Conservation (phyloP, 2,888 invertebrate species). For the Agrochola lychnidis region DNA sequence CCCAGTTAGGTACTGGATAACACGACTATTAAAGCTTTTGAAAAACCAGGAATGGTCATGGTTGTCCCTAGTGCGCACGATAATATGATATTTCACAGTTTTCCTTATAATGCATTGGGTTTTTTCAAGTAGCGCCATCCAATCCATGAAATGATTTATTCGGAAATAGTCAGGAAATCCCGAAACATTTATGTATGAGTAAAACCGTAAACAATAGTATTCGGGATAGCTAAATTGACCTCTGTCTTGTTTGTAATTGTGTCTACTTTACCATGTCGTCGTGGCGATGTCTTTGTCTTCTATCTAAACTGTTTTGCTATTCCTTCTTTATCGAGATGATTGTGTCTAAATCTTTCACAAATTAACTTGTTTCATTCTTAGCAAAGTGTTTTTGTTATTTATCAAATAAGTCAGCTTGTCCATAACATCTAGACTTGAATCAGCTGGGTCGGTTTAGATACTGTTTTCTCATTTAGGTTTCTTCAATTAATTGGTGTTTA, state of each 20-base stretch:
- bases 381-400: constrained; percentile 2
- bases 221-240: not conserved
- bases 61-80: not conserved
- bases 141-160: not conserved
- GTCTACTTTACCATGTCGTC: not conserved
- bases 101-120: not conserved
- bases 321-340: not conserved
- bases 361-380: not conserved
- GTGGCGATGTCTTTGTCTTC: not conserved
- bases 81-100: not conserved
- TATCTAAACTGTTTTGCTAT: not conserved
- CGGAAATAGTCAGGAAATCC: not conserved
- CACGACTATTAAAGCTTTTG: not conserved
- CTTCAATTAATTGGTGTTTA: not conserved
- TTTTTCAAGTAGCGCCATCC: not conserved
- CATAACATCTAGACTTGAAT: constrained; percentile 1
- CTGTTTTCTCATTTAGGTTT: not conserved
- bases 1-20: not conserved
- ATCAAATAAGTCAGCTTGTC: constrained; percentile 1
- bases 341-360: not conserved
- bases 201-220: constrained; percentile 6
- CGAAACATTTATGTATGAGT: not conserved
- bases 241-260: constrained; percentile 7
- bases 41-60: not conserved
- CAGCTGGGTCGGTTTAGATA: constrained; percentile 3